These are phyloP conservation scores for Isotomurus palustris DNA, from an alignment of 2,888 invertebrate species.

Conservation along the genomic window DNA sequence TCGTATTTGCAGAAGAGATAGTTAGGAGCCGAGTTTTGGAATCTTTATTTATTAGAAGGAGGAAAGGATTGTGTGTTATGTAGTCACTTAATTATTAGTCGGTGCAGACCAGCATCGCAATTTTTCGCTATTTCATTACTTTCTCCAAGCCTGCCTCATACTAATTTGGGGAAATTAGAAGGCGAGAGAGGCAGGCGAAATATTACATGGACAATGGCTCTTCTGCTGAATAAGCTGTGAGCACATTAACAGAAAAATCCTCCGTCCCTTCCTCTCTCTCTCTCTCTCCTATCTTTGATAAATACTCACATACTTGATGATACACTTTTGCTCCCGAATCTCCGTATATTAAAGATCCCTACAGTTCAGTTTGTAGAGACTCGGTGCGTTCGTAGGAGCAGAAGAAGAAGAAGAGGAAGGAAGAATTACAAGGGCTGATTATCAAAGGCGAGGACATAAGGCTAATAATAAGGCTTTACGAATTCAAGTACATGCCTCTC, in stretches of 20 bases:
- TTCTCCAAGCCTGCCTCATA: constrained; percentile 6
- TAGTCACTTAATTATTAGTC: constrained; percentile 14
- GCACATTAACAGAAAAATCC: not conserved
- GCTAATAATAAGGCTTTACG: constrained; percentile 39
- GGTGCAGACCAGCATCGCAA: constrained; percentile 10
- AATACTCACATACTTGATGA: too few species aligned
- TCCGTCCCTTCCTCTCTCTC: too few species aligned
- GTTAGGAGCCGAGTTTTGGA: not conserved
- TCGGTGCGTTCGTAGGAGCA: too few species aligned
- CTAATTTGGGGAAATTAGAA: constrained; percentile 15
- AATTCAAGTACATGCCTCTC: constrained; percentile 36
- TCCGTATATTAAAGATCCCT: too few species aligned
- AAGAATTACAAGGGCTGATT: not conserved
- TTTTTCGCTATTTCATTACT: constrained; percentile 16
- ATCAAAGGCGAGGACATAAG: not conserved
- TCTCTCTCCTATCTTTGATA: too few species aligned
- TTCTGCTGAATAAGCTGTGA: constrained; percentile 1
- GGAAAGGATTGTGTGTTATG: not conserved
- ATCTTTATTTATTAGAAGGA: constrained; percentile 14
- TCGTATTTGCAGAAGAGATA: constrained; percentile 18
- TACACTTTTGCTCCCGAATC: too few species aligned
- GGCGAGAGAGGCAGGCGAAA: not conserved
- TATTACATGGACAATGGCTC: constrained; percentile 4
- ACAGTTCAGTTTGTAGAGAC: too few species aligned
- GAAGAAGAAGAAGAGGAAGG: not conserved